These are phyloP conservation scores for Neotragus pygmaeus DNA, from an alignment of 2,113 vertebrate genomes.

Conservation along the genomic window DNA sequence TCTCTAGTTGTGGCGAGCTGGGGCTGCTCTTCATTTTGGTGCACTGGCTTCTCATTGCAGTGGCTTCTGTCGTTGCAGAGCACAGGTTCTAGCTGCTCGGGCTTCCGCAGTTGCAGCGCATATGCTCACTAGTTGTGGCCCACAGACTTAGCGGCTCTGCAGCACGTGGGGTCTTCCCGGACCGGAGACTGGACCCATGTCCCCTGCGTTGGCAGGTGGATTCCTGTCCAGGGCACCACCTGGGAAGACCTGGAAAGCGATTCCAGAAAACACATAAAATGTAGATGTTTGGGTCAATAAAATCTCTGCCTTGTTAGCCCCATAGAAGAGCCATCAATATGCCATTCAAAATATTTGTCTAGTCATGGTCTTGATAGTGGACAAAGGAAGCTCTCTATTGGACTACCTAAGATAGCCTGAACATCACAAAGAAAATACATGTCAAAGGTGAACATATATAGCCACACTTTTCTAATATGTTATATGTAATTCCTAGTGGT, in stretches of 20 bases:
- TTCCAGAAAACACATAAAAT: conserved; percentile 3
- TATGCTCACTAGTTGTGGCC: background rate
- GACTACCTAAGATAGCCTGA: background rate
- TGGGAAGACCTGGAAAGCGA: background rate
- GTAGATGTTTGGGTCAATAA: background rate
- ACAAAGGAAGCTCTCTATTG: background rate
- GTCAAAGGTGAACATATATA: background rate
- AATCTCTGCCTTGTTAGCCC: background rate
- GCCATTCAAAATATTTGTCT: background rate
- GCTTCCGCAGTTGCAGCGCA: background rate
- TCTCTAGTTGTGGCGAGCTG: background rate
- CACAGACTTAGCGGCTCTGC: background rate
- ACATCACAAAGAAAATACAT: background rate
- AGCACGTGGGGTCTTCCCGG: background rate
- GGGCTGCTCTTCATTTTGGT: background rate
- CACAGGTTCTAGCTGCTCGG: background rate
- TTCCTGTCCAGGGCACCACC: background rate
- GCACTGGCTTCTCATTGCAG: background rate
- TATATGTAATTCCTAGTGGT: background rate
- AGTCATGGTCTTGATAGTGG: background rate
- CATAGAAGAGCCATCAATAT: background rate
- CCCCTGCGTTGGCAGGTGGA: background rate
- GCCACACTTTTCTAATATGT: background rate
- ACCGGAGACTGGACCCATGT: background rate
- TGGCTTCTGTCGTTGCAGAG: background rate